Evolutionary conservation across 2,113 vertebrate genomes (phyloP).

Genomic region (Elaphurus davidianus): DNA sequence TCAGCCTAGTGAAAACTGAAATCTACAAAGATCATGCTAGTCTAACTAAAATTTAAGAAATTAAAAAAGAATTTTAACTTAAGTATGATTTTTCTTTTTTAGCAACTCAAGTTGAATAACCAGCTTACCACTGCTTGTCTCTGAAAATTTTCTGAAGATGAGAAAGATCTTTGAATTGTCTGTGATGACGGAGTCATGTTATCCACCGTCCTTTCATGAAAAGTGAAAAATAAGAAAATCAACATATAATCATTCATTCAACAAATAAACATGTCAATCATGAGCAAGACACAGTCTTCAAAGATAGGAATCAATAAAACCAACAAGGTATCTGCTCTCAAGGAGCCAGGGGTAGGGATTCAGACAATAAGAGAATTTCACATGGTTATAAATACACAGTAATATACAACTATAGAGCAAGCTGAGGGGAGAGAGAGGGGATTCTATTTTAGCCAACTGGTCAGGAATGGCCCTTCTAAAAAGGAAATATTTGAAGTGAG

Average conservation of each 20-base stretch:
- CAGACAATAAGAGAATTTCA: not conserved
- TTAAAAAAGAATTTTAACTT: not conserved
- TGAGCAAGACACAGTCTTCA: not conserved
- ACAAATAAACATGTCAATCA: not conserved
- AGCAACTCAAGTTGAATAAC: not conserved
- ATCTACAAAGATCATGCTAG: not conserved
- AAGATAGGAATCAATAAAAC: not conserved
- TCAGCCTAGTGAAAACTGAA: not conserved
- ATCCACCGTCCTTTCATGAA: conserved; percentile 77
- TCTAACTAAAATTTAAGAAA: conserved; percentile 6
- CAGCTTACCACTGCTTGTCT: conserved; percentile 88
- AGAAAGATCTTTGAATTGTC: conserved; percentile 82
- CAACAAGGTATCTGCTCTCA: not conserved
- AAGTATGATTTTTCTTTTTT: not conserved
- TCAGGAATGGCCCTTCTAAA: not conserved
- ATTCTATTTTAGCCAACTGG: not conserved
- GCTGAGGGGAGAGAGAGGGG: not conserved
- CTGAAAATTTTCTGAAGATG: conserved; percentile 86
- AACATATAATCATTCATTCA: conserved; percentile 1
- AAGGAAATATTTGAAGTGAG: not conserved
- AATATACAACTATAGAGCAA: not conserved
- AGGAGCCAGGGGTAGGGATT: not conserved
- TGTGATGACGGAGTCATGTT: conserved; percentile 73
- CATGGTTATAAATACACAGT: not conserved
- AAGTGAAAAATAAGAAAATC: conserved; percentile 23